These are phyloP conservation scores for Parapsyche elsis DNA, from an alignment of 1,140 invertebrate genomes.

Conservation along the genomic window DNA sequence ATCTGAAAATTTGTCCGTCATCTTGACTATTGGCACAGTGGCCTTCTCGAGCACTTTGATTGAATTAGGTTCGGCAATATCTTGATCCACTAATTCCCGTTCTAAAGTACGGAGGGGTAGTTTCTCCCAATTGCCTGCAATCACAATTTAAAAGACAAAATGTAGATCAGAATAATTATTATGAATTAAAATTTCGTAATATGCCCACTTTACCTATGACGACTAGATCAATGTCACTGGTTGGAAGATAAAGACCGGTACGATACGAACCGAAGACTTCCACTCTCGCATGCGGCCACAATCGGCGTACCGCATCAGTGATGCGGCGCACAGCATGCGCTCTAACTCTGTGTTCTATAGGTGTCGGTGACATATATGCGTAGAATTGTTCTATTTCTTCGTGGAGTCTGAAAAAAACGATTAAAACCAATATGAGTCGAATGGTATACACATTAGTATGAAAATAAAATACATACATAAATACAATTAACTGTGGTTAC, in stretches of 20 bases:
- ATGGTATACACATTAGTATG: no score
- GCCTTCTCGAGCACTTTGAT: slow-evolving; percentile 98
- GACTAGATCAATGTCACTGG: slow-evolving; percentile 98
- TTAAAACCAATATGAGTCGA: no score
- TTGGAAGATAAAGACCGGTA: slow-evolving; percentile 94
- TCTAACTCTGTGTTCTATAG: slow-evolving; percentile 88
- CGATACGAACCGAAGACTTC: slow-evolving; percentile 97
- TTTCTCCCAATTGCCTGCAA: slow-evolving; percentile 92
- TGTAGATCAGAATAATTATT: neutral
- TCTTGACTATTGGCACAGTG: slow-evolving; percentile 96
- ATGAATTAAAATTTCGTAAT: slow-evolving; percentile 5
- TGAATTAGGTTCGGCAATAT: slow-evolving; percentile 86
- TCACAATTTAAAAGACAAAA: neutral
- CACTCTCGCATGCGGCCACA: slow-evolving; percentile 92
- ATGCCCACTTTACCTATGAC: slow-evolving; percentile 79
- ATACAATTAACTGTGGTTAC: no score
- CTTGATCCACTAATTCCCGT: slow-evolving; percentile 86
- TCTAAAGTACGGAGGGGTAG: slow-evolving; percentile 91
- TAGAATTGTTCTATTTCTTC: slow-evolving; percentile 98
- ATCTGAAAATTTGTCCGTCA: slow-evolving; percentile 94
- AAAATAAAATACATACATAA: no score
- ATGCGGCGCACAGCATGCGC: slow-evolving; percentile 89
- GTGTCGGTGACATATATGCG: slow-evolving; percentile 91
- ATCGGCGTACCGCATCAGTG: slow-evolving; percentile 82
- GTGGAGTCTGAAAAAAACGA: slow-evolving; percentile 87